Evolutionary conservation across 2,113 vertebrate genomes (phyloP).

Genomic region (Rynchops niger): DNA sequence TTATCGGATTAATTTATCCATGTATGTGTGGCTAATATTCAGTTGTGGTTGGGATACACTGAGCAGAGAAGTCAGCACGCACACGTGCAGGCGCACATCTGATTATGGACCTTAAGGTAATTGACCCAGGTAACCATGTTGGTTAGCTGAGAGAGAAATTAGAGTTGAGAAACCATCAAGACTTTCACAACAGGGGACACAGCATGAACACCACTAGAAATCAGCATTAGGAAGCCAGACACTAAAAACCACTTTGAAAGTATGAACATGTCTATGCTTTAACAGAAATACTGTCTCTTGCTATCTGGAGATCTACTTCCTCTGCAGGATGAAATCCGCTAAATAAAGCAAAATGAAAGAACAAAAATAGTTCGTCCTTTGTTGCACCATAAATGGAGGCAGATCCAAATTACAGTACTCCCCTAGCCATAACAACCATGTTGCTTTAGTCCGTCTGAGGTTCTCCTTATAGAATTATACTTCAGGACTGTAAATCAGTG

Average conservation of each 20-base stretch:
- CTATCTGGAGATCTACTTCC: not conserved
- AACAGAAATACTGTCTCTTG: not conserved
- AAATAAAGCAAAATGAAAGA: not conserved
- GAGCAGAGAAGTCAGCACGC: not conserved
- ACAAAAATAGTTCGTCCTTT: not conserved
- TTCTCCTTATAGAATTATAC: not conserved
- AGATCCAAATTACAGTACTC: fast-evolving
- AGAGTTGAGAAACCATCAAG: not conserved
- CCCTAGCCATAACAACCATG: not conserved
- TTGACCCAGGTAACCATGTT: not conserved
- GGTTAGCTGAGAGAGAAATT: not conserved
- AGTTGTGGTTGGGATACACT: not conserved
- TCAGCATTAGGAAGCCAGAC: not conserved
- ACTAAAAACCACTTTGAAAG: not conserved
- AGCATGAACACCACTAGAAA: not conserved
- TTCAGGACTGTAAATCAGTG: not conserved
- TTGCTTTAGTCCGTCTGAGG: not conserved
- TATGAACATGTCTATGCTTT: not conserved
- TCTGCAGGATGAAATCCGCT: not conserved
- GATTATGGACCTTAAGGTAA: not conserved
- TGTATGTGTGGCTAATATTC: fast-evolving
- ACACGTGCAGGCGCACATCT: not conserved
- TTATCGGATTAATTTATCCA: not conserved
- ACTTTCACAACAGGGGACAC: not conserved
- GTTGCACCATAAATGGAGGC: not conserved